phyloP scores from a whole-genome alignment of 2,797 vertebrate species.

The Betta splendens region DNA sequence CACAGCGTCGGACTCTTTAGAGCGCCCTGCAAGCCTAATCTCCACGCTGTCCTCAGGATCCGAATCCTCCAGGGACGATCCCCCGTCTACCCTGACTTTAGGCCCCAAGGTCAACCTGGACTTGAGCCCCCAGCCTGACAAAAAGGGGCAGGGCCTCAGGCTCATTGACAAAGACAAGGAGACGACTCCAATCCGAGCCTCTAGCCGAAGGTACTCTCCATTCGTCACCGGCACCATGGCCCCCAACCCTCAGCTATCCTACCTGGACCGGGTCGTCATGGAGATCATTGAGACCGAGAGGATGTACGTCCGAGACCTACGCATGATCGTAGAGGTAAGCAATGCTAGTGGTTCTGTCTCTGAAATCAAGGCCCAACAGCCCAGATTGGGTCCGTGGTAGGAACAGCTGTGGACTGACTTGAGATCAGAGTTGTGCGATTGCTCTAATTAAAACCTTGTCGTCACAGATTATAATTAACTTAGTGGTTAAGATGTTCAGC shows the following conservation, averaged over 20 bases:
- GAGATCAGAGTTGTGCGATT: too few relatives aligned
- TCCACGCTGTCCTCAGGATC: slow-evolving; percentile 81
- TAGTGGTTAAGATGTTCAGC: slow-evolving; percentile 34
- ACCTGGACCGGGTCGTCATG: slow-evolving; percentile 91
- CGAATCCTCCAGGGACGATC: slow-evolving; percentile 69
- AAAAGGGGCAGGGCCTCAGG: slow-evolving; percentile 1
- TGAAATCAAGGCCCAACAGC: too few relatives aligned
- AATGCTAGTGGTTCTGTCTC: too few relatives aligned
- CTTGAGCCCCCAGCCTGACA: slow-evolving; percentile 13
- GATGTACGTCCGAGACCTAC: slow-evolving; percentile 91
- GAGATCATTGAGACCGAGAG: slow-evolving; percentile 96
- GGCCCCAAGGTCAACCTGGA: slow-evolving; percentile 44
- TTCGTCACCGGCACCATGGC: slow-evolving; percentile 33
- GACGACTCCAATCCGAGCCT: slow-evolving; percentile 1
- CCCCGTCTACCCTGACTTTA: slow-evolving; percentile 8
- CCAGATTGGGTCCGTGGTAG: too few relatives aligned
- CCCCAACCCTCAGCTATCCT: slow-evolving; percentile 83
- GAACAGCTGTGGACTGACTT: too few relatives aligned
- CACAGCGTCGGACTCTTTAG: slow-evolving; percentile 69
- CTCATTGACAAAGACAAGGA: slow-evolving; percentile 59
- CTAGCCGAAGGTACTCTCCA: slow-evolving; percentile 15
- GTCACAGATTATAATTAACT: slow-evolving; percentile 54
- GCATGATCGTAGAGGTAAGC: slow-evolving; percentile 93
- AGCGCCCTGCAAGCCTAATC: slow-evolving; percentile 73
- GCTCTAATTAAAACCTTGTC: not conserved